Conservation (phyloP, 1,140 invertebrate species). For the Linepithema humile region DNA sequence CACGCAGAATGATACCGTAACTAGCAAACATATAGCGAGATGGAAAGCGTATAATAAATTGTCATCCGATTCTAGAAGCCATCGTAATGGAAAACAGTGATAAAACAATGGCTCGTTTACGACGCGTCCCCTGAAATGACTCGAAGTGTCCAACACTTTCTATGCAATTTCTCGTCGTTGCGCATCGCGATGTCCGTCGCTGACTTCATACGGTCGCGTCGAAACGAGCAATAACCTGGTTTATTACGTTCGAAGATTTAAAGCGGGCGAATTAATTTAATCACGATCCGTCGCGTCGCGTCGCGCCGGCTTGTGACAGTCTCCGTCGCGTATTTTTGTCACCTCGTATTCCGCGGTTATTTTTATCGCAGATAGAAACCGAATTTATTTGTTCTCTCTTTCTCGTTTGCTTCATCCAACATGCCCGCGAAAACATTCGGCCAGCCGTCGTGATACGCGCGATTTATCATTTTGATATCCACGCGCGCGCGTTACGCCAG, state of each 20-base stretch:
- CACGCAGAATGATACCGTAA: not conserved
- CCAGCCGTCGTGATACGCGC: slow-evolving; percentile 49
- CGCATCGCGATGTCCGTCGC: slow-evolving; percentile 4
- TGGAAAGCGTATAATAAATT: slow-evolving; percentile 1
- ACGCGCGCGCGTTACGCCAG: not conserved
- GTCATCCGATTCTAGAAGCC: not conserved
- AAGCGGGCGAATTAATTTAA: slow-evolving; percentile 34
- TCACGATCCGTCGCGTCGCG: not conserved
- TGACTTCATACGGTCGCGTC: slow-evolving; percentile 32
- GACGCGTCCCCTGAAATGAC: not conserved
- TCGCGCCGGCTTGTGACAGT: not conserved
- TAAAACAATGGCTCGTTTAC: not conserved
- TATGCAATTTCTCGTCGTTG: not conserved
- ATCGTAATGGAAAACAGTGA: not conserved
- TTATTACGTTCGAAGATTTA: slow-evolving; percentile 32
- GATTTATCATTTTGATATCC: slow-evolving; percentile 68
- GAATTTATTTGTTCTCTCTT: slow-evolving; percentile 58
- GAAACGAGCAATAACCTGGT: slow-evolving; percentile 9
- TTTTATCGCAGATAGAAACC: slow-evolving; percentile 61
- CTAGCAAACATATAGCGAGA: not conserved
- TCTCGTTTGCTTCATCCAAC: not conserved
- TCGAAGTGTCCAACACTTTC: not conserved
- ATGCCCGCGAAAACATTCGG: slow-evolving; percentile 56
- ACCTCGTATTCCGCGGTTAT: slow-evolving; percentile 48
- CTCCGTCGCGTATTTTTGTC: not conserved